Evolutionary conservation across 2,797 vertebrate species (phyloP), one percentile per base, ranked within the genome.

Genomic region (Loriculus beryllinus): DNA sequence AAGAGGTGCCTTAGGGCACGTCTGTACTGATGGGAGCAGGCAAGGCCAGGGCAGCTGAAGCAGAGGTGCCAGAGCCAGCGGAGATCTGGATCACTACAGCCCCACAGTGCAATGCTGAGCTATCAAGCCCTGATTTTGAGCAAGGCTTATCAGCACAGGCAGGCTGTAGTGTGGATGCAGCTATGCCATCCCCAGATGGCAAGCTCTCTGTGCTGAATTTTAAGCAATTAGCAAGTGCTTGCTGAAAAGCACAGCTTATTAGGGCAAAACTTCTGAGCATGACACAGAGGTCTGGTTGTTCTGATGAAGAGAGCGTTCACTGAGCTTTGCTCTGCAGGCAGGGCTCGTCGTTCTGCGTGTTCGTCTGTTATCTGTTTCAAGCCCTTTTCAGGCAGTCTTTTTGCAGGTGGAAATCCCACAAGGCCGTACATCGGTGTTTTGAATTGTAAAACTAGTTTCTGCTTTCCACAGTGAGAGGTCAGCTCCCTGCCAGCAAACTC

Each of bases 401-500:
- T 57, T 77, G 14, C 63, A 82, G 65, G 59, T 82, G 77, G 76
- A 88, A 94, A 68, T 64, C 86, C 88, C 87, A 76, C 49, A 72
- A 83, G 81, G 64, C 31, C 59, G 86, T 48, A 82, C 14, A 0
- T 49, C 1, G 1, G 33, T 65, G 64, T 76, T 93, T 80, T 82
- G 87, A 93, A 90, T 93, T 91, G 86, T 47, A 91, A 82, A 96
- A 40, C 65, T 79, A 42, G 43, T 52, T 82, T 88, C 77, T 92
- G 56, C 68, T 80, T 88, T 93, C 74, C 69, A 48, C 89, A 49
- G 93, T 5, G 51, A 95, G 85, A 81, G 77, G 87, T 92, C 82
- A 96, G 67, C 51, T 90, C 77, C 92, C 95, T 86, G 87, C 91
- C 89, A 93, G 91, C 77, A 84, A 93, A 90, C 77, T 93, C 82